phyloP scores from a whole-genome alignment of 2,113 vertebrate species.

The Hucho hucho region DNA sequence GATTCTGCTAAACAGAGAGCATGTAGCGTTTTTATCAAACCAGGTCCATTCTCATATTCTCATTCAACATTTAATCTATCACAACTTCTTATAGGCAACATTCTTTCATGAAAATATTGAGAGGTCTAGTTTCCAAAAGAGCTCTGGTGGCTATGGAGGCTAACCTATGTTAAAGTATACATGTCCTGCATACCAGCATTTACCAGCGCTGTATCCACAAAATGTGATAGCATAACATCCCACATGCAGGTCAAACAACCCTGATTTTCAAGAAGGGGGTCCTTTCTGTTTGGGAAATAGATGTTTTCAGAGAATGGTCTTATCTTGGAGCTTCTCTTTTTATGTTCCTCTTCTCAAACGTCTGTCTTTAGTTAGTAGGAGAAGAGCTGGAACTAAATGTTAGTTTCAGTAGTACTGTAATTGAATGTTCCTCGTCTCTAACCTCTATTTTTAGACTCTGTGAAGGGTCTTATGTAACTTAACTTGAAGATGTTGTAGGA shows the following conservation, averaged over 20 bases:
- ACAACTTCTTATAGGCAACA: background rate
- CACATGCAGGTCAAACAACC: conserved; percentile 26
- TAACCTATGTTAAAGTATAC: conserved; percentile 19
- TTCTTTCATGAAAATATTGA: conserved; percentile 33
- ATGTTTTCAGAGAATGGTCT: conserved; percentile 19
- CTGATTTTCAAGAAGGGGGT: conserved; percentile 21
- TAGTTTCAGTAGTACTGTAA: conserved; percentile 1
- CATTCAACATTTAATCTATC: background rate
- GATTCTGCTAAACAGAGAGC: background rate
- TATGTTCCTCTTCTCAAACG: background rate
- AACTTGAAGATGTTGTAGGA: no score
- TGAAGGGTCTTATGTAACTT: no score
- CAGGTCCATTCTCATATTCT: background rate
- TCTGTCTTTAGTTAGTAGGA: conserved; percentile 3
- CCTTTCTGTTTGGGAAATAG: conserved; percentile 26
- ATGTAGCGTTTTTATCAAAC: background rate
- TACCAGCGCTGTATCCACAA: conserved; percentile 25
- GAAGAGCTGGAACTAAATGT: background rate
- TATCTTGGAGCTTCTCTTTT: conserved; percentile 1
- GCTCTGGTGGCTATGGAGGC: conserved; percentile 4
- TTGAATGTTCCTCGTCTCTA: background rate
- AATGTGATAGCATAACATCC: conserved; percentile 14
- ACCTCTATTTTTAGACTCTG: background rate
- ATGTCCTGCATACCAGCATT: conserved; percentile 49
- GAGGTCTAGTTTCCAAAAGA: conserved; percentile 34